Base-by-base conservation (phyloP, 1,140 invertebrate species). In the Bombus superbus region DNA sequence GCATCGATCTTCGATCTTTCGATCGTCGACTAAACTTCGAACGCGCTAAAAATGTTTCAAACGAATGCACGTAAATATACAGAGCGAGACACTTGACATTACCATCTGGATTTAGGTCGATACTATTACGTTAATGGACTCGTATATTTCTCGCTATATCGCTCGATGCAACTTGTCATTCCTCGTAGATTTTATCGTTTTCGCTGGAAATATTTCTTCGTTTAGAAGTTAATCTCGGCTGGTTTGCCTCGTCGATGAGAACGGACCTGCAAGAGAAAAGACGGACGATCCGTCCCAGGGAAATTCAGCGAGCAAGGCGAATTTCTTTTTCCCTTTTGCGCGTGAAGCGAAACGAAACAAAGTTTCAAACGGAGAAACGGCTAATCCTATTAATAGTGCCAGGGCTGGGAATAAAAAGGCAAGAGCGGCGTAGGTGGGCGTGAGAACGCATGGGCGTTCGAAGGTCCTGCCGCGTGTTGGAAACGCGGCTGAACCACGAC, bases 381-480 rank as follows among this genome's bases (percentile, higher is more conserved):
- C 47, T n/a, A 18, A 59, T 47, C 62, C 79, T 71, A 74, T 77
- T 87, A 88, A 83, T 87, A 86, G 79, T 68, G 57, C 32, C 47
- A 35, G 53, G 53, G 64, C 47, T 72, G 32, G 32, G 68, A 84
- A 81, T 82, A 87, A 89, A 87, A 87, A 81, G 57, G 59, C 44
- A 44, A 57, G 44, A 15, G 66, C 38, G 28, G 80, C 69, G 81
- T 66, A 80, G 28, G 84, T 64, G 76, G 84, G 84, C 82, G 88
- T 90, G 89, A 68, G 89, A 90, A 90, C 74, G 74, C 57, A 64
- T 74, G 44, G 77, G 42, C 40, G 62, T 11, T 3, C 57, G 85
- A 90, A 90, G 88, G 81, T 87, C 66, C 73, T 53, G 32, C 57
- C 8, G 40, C 62, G 40, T 64, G 79, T 82, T 89, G 85, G 85